These are phyloP conservation scores for Dendrolimus pini DNA, from an alignment of 2,888 invertebrate genomes.

Conservation along the genomic window DNA sequence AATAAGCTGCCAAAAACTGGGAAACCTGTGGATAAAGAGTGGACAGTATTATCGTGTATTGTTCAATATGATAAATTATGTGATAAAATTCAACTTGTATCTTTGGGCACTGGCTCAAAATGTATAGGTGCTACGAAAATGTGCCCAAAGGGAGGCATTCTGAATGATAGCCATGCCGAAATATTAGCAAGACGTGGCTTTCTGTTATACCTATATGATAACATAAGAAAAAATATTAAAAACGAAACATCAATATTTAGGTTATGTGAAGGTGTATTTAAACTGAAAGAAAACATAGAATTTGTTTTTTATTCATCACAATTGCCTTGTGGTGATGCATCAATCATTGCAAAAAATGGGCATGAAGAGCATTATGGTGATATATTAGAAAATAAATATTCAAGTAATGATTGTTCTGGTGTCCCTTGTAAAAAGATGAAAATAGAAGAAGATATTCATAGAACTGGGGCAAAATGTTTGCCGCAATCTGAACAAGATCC, in stretches of 20 bases:
- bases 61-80: constrained; percentile 65
- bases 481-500: constrained; percentile 74
- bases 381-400: constrained; percentile 33
- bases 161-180: constrained; percentile 97
- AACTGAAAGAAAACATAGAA: constrained; percentile 73
- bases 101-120: constrained; percentile 95
- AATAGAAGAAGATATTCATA: constrained; percentile 60
- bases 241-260: constrained; percentile 45
- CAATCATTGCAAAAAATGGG: constrained; percentile 82
- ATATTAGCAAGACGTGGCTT: constrained; percentile 90
- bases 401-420: constrained; percentile 25
- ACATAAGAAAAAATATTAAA: constrained; percentile 63
- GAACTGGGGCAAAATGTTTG: constrained; percentile 95
- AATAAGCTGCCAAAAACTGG: constrained; percentile 83
- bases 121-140: constrained; percentile 86
- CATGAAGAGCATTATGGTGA: constrained; percentile 45
- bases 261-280: constrained; percentile 44
- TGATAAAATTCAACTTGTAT: constrained; percentile 76
- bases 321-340: constrained; percentile 95
- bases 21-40: constrained; percentile 85
- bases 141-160: constrained; percentile 79
- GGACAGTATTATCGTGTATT: constrained; percentile 90
- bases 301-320: constrained; percentile 93
- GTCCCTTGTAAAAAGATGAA: constrained; percentile 30
- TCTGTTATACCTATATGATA: constrained; percentile 83